Evolutionary conservation across 2,797 vertebrate genomes (phyloP).

Genomic region (Esox lucius): DNA sequence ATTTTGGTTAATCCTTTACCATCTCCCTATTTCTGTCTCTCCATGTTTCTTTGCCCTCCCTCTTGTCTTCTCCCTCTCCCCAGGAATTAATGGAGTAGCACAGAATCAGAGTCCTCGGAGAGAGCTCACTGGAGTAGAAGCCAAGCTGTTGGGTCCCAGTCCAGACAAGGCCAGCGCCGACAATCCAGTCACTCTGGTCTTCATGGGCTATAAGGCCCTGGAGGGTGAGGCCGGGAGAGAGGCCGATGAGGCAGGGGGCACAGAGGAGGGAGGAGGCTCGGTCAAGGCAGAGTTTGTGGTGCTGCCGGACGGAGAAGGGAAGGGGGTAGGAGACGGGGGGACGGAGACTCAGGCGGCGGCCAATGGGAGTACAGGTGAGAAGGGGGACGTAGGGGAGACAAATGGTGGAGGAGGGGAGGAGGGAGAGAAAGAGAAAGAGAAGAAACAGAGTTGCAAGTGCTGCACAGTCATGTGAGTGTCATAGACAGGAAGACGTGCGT

Average conservation of each 20-base stretch:
- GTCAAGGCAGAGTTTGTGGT: conserved; percentile 94
- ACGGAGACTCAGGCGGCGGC: conserved; percentile 77
- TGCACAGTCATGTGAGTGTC: conserved; percentile 90
- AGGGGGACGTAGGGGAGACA: conserved; percentile 73
- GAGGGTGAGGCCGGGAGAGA: conserved; percentile 88
- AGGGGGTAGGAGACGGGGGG: conserved; percentile 61
- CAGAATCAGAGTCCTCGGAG: conserved; percentile 76
- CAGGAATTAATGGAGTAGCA: conserved; percentile 75
- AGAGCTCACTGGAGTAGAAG: conserved; percentile 86
- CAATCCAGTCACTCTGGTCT: conserved; percentile 94
- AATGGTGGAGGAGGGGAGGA: conserved; percentile 69
- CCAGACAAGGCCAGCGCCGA: conserved; percentile 81
- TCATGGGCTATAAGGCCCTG: conserved; percentile 96
- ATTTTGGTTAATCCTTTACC: not conserved
- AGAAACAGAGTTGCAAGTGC: conserved; percentile 94
- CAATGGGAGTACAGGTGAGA: conserved; percentile 83
- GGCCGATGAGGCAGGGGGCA: conserved; percentile 82
- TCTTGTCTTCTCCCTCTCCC: not conserved
- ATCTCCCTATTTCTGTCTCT: not conserved
- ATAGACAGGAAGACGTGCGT: conserved; percentile 33
- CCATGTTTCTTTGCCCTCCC: not conserved
- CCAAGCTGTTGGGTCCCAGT: conserved; percentile 78
- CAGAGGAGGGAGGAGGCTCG: conserved; percentile 80
- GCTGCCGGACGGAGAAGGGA: conserved; percentile 85
- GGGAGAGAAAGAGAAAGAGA: conserved; percentile 82